Conservation (phyloP, 2,888 invertebrate species). For the Deilephila elpenor region DNA sequence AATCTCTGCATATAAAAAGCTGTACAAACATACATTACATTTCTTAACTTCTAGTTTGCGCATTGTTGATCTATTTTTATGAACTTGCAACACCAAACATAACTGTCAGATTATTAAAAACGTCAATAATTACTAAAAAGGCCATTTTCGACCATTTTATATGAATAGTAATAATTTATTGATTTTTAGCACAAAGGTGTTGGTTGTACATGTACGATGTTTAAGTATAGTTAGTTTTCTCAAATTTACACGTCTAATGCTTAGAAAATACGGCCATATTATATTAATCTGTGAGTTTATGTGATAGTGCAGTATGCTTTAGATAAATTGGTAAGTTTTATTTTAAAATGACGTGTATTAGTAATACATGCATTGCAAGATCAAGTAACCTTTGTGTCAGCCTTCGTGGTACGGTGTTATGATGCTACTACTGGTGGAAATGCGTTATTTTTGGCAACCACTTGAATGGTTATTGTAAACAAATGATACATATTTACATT, state of each 20-base stretch:
- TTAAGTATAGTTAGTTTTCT: conserved; percentile 36
- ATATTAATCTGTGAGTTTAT: conserved; percentile 52
- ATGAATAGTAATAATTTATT: conserved; percentile 60
- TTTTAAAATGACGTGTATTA: conserved; percentile 69
- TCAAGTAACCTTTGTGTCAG: conserved; percentile 32
- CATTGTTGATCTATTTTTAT: conserved; percentile 8
- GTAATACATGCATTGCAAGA: conserved; percentile 11
- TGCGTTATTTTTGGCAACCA: not conserved
- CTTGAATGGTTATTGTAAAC: conserved; percentile 2
- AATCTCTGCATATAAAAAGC: too few species aligned
- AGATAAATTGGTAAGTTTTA: conserved; percentile 62
- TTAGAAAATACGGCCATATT: conserved; percentile 42
- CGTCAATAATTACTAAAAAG: conserved; percentile 49
- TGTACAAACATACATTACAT: not conserved
- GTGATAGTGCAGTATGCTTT: conserved; percentile 34
- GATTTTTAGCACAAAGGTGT: conserved; percentile 64
- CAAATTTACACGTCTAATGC: conserved; percentile 30
- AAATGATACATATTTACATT: not conserved
- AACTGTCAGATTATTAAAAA: conserved; percentile 40
- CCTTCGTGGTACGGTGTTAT: not conserved
- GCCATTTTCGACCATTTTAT: conserved; percentile 68
- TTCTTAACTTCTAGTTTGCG: not conserved
- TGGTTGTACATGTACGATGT: conserved; percentile 38
- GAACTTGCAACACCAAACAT: conserved; percentile 10
- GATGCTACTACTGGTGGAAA: not conserved